These are phyloP conservation scores for Zaprionus lachaisei DNA, from an alignment of 1,140 invertebrate genomes.

Conservation along the genomic window DNA sequence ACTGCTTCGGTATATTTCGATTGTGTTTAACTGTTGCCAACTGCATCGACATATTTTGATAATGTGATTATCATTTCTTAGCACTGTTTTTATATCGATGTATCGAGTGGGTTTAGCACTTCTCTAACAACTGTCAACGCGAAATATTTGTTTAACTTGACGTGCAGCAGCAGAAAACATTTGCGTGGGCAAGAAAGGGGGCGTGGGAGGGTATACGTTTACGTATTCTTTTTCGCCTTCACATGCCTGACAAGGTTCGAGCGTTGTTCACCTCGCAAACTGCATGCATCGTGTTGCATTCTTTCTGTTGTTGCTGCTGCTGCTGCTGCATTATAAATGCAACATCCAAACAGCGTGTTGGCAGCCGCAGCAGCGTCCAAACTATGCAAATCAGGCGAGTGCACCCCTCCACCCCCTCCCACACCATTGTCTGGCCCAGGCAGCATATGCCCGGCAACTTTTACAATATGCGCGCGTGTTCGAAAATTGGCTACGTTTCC, in stretches of 20 bases:
- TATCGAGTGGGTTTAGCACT: constrained; percentile 48
- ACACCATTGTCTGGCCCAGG: constrained; percentile 45
- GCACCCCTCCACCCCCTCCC: neutral
- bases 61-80: neutral
- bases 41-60: neutral
- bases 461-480: constrained; percentile 65
- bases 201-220: neutral
- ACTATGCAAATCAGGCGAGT: constrained; percentile 77
- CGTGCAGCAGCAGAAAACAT: constrained; percentile 62
- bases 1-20: too few relatives aligned
- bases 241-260: constrained; percentile 43
- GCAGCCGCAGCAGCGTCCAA: constrained; percentile 55
- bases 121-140: constrained; percentile 72
- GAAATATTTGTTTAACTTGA: constrained; percentile 38
- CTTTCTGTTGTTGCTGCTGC: constrained; percentile 31
- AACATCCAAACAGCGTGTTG: constrained; percentile 48
- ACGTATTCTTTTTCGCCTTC: constrained; percentile 19
- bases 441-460: constrained; percentile 63
- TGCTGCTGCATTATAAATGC: constrained; percentile 74
- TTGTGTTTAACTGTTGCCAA: neutral
- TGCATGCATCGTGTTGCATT: constrained; percentile 68
- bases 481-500: constrained; percentile 65
- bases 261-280: constrained; percentile 48
- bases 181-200: neutral
- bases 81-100: neutral